phyloP scores from a whole-genome alignment of 2,888 invertebrate species.

The Eueremaeus valkanovi region DNA sequence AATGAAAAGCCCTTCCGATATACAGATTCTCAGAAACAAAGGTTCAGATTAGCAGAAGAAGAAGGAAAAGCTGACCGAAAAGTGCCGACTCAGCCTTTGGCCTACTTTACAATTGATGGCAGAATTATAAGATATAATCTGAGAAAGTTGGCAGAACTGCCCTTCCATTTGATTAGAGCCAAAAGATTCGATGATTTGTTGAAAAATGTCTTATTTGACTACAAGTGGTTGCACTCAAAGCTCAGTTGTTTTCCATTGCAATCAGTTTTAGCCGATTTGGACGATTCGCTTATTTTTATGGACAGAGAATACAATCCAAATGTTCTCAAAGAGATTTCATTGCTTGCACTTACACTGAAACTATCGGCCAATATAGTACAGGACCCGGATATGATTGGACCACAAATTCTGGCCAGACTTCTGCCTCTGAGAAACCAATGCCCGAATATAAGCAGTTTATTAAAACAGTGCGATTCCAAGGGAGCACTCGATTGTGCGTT shows the following conservation, averaged over 20 bases:
- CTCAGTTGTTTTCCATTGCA: constrained; percentile 91
- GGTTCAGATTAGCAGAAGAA: constrained; percentile 52
- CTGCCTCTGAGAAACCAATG: constrained; percentile 75
- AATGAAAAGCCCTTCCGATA: constrained; percentile 92
- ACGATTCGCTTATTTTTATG: constrained; percentile 61
- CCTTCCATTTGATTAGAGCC: constrained; percentile 87
- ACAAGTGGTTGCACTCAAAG: constrained; percentile 95
- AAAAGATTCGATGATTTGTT: constrained; percentile 84
- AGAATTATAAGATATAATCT: constrained; percentile 84
- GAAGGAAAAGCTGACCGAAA: constrained; percentile 63
- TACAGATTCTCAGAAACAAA: constrained; percentile 78
- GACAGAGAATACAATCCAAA: neutral
- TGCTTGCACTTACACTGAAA: constrained; percentile 88
- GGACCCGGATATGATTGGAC: constrained; percentile 92
- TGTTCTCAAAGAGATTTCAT: constrained; percentile 69
- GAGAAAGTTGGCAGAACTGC: constrained; percentile 92
- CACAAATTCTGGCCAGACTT: constrained; percentile 84
- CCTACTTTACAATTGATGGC: constrained; percentile 85
- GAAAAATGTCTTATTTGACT: constrained; percentile 89
- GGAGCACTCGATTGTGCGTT: constrained; percentile 85
- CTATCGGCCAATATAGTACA: constrained; percentile 87
- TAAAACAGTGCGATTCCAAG: constrained; percentile 83
- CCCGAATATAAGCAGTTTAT: constrained; percentile 75
- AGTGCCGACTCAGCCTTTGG: constrained; percentile 87
- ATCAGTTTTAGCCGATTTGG: constrained; percentile 89